These are phyloP conservation scores for Hystrix cristata DNA, from an alignment of 2,113 vertebrate species.

Conservation along the genomic window DNA sequence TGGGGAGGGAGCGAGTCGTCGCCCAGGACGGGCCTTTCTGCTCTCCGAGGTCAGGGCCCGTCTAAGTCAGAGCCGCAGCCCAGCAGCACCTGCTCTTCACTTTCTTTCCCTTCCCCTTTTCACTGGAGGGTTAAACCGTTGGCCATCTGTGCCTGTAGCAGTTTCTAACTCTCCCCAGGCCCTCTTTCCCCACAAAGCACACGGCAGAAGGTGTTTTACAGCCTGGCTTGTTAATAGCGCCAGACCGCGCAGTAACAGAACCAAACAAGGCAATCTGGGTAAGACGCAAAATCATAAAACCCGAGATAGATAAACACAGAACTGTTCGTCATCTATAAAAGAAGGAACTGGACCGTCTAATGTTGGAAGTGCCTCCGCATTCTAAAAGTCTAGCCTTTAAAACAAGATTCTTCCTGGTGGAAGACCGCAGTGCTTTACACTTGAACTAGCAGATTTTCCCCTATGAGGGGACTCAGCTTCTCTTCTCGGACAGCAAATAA, in stretches of 20 bases:
- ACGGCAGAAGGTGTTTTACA: slow-evolving; percentile 54
- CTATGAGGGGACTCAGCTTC: neutral
- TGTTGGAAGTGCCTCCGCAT: slow-evolving; percentile 8
- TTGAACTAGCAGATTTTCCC: neutral
- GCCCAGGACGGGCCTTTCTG: neutral
- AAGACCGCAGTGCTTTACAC: neutral
- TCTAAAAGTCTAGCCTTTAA: slow-evolving; percentile 23
- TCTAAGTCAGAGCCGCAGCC: neutral
- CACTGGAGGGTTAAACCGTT: neutral
- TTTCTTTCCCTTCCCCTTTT: neutral
- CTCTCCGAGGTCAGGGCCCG: neutral
- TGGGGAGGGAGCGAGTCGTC: neutral
- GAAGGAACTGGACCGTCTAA: neutral
- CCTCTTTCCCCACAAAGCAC: slow-evolving; percentile 51
- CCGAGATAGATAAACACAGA: neutral
- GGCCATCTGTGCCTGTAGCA: neutral
- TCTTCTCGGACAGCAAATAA: neutral
- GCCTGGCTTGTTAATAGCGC: neutral
- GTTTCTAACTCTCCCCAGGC: slow-evolving; percentile 54
- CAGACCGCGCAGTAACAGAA: slow-evolving; percentile 32
- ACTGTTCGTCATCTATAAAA: neutral
- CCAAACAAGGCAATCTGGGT: neutral
- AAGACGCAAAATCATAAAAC: slow-evolving; percentile 27
- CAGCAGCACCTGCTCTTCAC: neutral
- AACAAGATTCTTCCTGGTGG: neutral